Percentiles rank a stretch among this genome's conserved stretches.
These are phyloP conservation scores for Ferdinandea cuprea DNA, from an alignment of 2,888 invertebrate species.

Conservation along the genomic window DNA sequence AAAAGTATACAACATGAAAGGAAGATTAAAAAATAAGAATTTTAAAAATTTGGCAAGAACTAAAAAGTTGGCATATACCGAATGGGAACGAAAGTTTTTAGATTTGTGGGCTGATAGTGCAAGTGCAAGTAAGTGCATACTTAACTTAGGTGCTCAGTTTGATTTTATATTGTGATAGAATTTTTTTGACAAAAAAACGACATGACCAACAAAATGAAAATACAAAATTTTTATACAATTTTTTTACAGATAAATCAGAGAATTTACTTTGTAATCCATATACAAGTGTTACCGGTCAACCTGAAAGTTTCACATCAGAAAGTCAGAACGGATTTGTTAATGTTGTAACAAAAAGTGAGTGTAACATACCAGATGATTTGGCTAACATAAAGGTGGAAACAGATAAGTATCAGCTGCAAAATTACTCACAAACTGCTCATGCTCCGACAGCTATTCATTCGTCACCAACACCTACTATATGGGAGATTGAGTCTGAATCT, in stretches of 20 bases:
- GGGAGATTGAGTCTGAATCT: background rate
- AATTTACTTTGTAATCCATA: no score
- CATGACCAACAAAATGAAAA: no score
- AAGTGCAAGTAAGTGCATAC: background rate
- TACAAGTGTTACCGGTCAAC: background rate
- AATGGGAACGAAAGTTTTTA: slow-evolving; percentile 24
- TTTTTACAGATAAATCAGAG: no score
- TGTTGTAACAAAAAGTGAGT: background rate
- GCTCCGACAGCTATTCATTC: background rate
- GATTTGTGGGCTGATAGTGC: slow-evolving; percentile 6
- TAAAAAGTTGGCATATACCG: background rate
- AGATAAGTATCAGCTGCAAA: background rate
- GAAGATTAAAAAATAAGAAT: slow-evolving; percentile 19
- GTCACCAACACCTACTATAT: background rate
- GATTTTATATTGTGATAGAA: no score
- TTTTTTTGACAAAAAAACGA: no score
- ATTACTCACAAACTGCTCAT: background rate
- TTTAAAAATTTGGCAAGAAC: background rate
- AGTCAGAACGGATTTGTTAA: background rate
- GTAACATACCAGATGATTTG: background rate
- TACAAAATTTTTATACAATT: no score
- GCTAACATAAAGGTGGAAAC: background rate
- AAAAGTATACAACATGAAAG: slow-evolving; percentile 35
- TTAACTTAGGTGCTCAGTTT: no score
- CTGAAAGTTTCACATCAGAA: background rate